A percentile compares a stretch with the other conserved stretches of the same genome.
phyloP scores from a whole-genome alignment of 2,113 vertebrate genomes.

The Tinamus guttatus region DNA sequence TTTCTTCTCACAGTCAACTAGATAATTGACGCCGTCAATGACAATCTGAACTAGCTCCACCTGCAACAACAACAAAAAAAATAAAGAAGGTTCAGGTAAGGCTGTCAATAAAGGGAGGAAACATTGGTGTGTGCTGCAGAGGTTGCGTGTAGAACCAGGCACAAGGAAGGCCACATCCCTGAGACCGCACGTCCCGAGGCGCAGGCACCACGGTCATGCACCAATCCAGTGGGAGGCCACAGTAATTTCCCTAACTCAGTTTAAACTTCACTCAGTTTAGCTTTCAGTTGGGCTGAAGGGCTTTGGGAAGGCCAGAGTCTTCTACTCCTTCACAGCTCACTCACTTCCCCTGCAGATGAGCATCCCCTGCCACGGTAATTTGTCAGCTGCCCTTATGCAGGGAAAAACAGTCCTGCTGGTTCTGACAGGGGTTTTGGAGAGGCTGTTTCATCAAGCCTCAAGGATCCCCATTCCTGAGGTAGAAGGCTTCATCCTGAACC shows the following conservation, averaged over 20 bases:
- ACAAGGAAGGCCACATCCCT: not conserved
- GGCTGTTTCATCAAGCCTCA: not conserved
- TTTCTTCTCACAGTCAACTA: slow-evolving; percentile 93
- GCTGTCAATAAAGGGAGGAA: not conserved
- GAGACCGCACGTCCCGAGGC: not conserved
- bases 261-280: too few relatives aligned
- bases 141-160: not conserved
- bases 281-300: not conserved
- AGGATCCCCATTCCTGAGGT: not conserved
- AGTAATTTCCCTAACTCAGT: too few relatives aligned
- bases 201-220: too few relatives aligned
- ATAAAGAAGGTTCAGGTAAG: not conserved
- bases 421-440: not conserved
- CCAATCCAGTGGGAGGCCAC: not conserved
- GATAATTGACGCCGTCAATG: slow-evolving; percentile 90
- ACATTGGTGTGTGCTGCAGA: not conserved
- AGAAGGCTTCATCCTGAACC: not conserved
- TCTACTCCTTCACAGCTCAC: not conserved
- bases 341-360: too few relatives aligned
- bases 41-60: slow-evolving; percentile 93
- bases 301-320: not conserved
- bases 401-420: too few relatives aligned
- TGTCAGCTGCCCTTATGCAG: fast-evolving
- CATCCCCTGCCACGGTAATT: fast-evolving
- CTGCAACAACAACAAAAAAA: slow-evolving; percentile 39